Percentiles rank a stretch among this genome's conserved stretches.
phyloP scores from a whole-genome alignment of 2,113 vertebrate species.

The Callipepla californica region DNA sequence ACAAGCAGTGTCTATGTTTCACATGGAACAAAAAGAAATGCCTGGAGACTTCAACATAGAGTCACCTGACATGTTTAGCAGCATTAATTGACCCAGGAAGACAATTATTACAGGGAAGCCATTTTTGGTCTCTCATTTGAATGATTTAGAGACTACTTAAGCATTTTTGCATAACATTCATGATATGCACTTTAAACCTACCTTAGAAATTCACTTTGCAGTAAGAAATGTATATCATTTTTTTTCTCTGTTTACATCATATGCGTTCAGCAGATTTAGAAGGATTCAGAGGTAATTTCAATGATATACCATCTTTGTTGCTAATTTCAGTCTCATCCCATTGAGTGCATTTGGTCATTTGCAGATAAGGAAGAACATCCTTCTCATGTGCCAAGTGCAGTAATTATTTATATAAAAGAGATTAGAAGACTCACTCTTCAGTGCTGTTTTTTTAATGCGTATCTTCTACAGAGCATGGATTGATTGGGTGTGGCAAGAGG shows the following conservation, averaged over 20 bases:
- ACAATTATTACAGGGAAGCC: neutral
- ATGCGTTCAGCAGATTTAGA: neutral
- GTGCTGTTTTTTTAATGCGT: neutral
- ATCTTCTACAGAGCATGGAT: neutral
- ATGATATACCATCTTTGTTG: neutral
- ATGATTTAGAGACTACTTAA: neutral
- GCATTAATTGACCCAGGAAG: neutral
- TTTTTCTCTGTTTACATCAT: neutral
- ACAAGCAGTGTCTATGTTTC: neutral
- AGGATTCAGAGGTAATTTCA: neutral
- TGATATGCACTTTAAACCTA: neutral
- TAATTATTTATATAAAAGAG: neutral
- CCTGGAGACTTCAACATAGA: neutral
- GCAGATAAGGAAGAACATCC: neutral
- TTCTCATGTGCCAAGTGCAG: neutral
- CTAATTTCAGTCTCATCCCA: neutral
- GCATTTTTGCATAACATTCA: neutral
- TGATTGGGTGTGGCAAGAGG: neutral
- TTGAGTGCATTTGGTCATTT: neutral
- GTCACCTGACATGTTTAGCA: neutral
- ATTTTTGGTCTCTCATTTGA: neutral
- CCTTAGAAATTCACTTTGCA: neutral
- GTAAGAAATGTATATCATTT: neutral
- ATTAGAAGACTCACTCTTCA: neutral
- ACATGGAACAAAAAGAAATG: neutral